Percentiles rank a stretch among this genome's conserved stretches.
phyloP scores from a whole-genome alignment of 1,140 invertebrate genomes.

The Trichonephila inaurata region DNA sequence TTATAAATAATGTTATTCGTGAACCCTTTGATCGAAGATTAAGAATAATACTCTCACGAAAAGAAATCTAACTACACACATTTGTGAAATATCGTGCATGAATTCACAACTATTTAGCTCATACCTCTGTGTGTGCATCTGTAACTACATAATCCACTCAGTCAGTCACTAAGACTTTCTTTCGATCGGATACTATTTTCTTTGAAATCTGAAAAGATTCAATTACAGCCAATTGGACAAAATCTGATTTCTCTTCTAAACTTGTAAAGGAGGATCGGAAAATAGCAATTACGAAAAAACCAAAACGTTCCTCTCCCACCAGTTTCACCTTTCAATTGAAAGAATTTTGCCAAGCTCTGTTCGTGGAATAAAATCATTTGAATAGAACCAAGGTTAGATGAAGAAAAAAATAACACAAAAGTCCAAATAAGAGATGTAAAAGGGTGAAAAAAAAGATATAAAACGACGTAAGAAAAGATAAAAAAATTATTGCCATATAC shows the following conservation, averaged over 20 bases:
- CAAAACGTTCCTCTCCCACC: not conserved
- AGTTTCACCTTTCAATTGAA: not conserved
- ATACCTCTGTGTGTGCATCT: not conserved
- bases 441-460: not conserved
- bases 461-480: not conserved
- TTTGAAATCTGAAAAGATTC: not conserved
- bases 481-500: not conserved
- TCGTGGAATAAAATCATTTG: not conserved
- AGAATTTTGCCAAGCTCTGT: not conserved
- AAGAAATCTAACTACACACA: no score
- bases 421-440: not conserved
- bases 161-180: not conserved
- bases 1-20: no score
- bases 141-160: not conserved
- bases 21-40: no score
- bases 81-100: no score
- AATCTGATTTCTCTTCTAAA: not conserved
- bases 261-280: not conserved
- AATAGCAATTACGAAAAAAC: slow-evolving; percentile 10
- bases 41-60: no score
- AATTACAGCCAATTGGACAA: not conserved
- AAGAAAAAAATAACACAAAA: not conserved
- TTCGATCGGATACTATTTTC: not conserved
- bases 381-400: not conserved
- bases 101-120: not conserved